phyloP scores from a whole-genome alignment of 2,797 vertebrate species.

The Oryzias sinensis region DNA sequence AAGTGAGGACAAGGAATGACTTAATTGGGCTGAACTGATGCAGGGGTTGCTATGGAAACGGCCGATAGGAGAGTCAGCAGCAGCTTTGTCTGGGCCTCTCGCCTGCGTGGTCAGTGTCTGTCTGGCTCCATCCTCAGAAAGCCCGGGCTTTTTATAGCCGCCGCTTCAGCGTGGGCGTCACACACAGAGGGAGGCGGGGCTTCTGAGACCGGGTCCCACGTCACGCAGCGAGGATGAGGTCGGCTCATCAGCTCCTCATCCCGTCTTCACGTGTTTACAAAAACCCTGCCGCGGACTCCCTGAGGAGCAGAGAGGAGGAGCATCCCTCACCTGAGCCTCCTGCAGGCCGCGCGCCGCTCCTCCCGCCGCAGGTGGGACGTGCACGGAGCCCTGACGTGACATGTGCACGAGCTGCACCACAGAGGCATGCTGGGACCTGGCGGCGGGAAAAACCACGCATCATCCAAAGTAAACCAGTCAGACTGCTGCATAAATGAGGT shows the following conservation, averaged over 20 bases:
- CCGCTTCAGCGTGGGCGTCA: conserved; percentile 61
- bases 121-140: conserved; percentile 60
- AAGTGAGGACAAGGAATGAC: conserved; percentile 8
- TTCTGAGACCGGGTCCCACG: conserved; percentile 47
- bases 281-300: too few species aligned
- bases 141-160: conserved; percentile 67
- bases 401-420: conserved; percentile 62
- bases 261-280: too few species aligned
- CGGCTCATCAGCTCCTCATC: too few species aligned
- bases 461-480: too few species aligned
- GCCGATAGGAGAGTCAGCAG: conserved; percentile 50
- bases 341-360: conserved; percentile 33
- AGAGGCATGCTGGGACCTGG: conserved; percentile 45
- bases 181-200: conserved; percentile 60
- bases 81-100: conserved; percentile 37
- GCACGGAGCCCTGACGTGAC: conserved; percentile 43
- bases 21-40: conserved; percentile 17
- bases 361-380: conserved; percentile 29
- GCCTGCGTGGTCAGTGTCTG: conserved; percentile 54
- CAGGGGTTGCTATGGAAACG: conserved; percentile 68
- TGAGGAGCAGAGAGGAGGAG: conserved; percentile 1
- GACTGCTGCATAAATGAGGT: too few species aligned
- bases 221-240: conserved; percentile 33
- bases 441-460: neutral
- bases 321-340: conserved; percentile 67